Base-by-base conservation (phyloP, 2,113 vertebrate species). In the Cnemophilus loriae region DNA sequence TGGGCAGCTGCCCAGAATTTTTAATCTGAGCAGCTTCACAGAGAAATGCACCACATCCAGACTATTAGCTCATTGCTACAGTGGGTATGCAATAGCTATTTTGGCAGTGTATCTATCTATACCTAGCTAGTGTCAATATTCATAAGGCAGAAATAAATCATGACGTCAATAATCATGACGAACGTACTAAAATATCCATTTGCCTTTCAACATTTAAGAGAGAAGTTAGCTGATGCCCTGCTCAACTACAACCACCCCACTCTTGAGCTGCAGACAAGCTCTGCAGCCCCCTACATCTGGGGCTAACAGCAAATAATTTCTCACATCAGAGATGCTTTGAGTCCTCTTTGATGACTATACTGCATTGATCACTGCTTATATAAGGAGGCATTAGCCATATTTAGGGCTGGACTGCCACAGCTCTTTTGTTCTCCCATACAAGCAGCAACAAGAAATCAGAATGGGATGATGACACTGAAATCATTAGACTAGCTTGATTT, bases 151-250 rank as follows among this genome's bases (percentile, higher is more conserved):
- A 92, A 90, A 87, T 21, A 59, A 79, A 71, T n/a, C n/a, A n/a
- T n/a, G n/a, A n/a, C n/a, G n/a, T n/a, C n/a, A n/a, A n/a, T n/a
- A 75, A 69, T 37, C 9, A 49, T 6, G 23, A 65, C 0, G 0
- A 77, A 52, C 35, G 47, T 5, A 63, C 22, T 24, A 22, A 90
- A 90, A 65, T 23, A 88, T 13, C 7, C 17, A 20, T 46, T 47
- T 57, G 42, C 11, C 16, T 76, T 60, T 71, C 30, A 39, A 22
- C 16, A 39, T 56, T 35, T 39, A 35, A 77, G 70, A 55, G 37
- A 22, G 9, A 30, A n/a, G 60, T 59, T 67, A 42, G n/a, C 27
- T 57, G 22, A 61, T 17, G 12, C 22, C 39, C 46, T 50, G 18
- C 21, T 52, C 19, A 42, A 28, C 21, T 32, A 63, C 6, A 67